Percentiles rank a stretch among this genome's conserved stretches.
Evolutionary conservation across 23 tunicate species (phyloP).

Genomic region (Halocynthia aurantium): DNA sequence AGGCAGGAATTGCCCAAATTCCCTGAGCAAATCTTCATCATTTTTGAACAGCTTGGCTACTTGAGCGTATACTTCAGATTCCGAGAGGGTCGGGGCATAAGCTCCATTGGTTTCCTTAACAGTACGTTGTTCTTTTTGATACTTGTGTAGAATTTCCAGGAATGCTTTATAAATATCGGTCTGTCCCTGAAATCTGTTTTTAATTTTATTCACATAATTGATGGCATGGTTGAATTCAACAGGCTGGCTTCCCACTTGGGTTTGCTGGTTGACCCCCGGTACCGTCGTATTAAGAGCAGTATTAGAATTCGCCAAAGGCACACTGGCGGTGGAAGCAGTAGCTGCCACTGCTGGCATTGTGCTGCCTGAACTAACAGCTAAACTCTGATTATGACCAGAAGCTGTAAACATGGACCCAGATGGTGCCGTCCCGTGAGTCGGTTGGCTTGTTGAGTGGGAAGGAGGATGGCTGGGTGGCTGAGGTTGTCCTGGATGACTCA

Average conservation of each 20-base stretch:
- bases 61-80: conserved; percentile 93
- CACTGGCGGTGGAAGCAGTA: neutral
- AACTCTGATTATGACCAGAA: neutral
- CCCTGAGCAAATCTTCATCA: conserved; percentile 87
- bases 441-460: conserved; percentile 15
- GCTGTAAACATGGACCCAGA: conserved; percentile 23
- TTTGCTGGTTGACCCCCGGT: conserved; percentile 13
- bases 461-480: conserved; percentile 49
- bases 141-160: conserved; percentile 86
- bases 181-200: conserved; percentile 70
- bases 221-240: conserved; percentile 98
- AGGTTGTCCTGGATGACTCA: conserved; percentile 52
- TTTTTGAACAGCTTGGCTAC: conserved; percentile 84
- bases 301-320: conserved; percentile 31
- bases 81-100: conserved; percentile 75
- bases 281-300: conserved; percentile 38
- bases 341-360: conserved; percentile 1
- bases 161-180: conserved; percentile 94
- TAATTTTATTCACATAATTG: conserved; percentile 89
- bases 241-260: conserved; percentile 82
- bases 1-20: conserved; percentile 93
- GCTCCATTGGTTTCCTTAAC: conserved; percentile 88
- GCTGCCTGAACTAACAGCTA: neutral
- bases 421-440: conserved; percentile 13
- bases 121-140: conserved; percentile 83